Evolutionary conservation across 2,113 vertebrate species (phyloP), one percentile per base, ranked within the genome.

Genomic region (Melierax canorus): DNA sequence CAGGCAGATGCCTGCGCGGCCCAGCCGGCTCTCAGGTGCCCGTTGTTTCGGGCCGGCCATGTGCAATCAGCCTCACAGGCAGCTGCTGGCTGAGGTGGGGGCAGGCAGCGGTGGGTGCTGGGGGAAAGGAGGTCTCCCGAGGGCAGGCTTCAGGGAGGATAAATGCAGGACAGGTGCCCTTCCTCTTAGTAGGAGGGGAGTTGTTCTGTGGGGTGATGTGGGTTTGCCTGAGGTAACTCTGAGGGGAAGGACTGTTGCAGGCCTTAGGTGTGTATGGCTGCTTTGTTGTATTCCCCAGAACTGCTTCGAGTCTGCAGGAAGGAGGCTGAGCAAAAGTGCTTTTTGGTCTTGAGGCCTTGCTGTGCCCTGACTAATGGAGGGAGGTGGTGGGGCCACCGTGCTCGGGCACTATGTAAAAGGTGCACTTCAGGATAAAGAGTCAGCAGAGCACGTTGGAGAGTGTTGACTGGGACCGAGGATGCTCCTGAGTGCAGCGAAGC

Each of bases 151-250:
- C 17, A 16, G 72, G 17, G 7, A 17, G 17, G 7, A 19, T 23
- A n/a, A 46, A 7, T 23, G 24, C 9, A 22, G 46, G 55, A 16
- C 7, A 3, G 39, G 41, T 3, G 6, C 4, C 4, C 0, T 1
- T 1, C 0, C 2, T 38, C 1, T 2, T 39, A 3, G 2, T 0
- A 17, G 7, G 23, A n/a, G 23, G 9, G 9, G 5, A 4, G 20
- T 7, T 48, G 17, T 0, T 39, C 1, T 38, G 48, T 26, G 27
- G 5, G 8, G 1, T 15, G n/a, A n/a, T n/a, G n/a, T n/a, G 26
- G 5, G 2, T 45, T 75, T 94, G 6, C 5, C 1, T 67, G 46
- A 30, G 46, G 20, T 0, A 0, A 1, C 1, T 39, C 2, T 11
- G 39, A 5, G 14, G 21, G 7, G 21, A 7, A 41, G 26, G 8